Conservation (phyloP, 1,140 invertebrate genomes). For the Ceratitis capitata region DNA sequence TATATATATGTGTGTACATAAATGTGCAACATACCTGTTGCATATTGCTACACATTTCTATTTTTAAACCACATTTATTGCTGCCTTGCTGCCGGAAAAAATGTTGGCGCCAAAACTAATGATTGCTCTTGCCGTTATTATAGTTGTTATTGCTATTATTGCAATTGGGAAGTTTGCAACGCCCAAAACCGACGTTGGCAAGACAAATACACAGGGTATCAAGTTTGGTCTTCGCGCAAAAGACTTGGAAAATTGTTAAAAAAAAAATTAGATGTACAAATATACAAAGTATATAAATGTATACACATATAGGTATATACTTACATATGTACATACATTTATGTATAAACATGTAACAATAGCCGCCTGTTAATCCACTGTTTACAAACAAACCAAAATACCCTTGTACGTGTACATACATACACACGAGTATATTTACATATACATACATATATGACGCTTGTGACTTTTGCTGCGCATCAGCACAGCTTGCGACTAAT, state of each 20-base stretch:
- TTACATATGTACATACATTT: too few species aligned
- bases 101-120: neutral
- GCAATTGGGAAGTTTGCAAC: constrained; percentile 24
- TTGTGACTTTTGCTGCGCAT: neutral
- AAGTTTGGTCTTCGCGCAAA: neutral
- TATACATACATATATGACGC: neutral
- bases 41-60: constrained; percentile 6
- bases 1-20: neutral
- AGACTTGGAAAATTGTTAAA: neutral
- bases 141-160: neutral
- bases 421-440: neutral
- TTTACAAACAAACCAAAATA: neutral
- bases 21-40: neutral
- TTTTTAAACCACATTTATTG: constrained; percentile 36
- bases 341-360: too few species aligned
- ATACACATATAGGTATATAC: too few species aligned
- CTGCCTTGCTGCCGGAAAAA: neutral
- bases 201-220: neutral
- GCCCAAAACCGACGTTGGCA: neutral
- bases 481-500: neutral
- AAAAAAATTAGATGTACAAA: too few species aligned
- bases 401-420: neutral
- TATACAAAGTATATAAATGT: neutral
- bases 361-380: too few species aligned
- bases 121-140: neutral